phyloP scores from a whole-genome alignment of 1,140 invertebrate species.

The Meteorus sp. region DNA sequence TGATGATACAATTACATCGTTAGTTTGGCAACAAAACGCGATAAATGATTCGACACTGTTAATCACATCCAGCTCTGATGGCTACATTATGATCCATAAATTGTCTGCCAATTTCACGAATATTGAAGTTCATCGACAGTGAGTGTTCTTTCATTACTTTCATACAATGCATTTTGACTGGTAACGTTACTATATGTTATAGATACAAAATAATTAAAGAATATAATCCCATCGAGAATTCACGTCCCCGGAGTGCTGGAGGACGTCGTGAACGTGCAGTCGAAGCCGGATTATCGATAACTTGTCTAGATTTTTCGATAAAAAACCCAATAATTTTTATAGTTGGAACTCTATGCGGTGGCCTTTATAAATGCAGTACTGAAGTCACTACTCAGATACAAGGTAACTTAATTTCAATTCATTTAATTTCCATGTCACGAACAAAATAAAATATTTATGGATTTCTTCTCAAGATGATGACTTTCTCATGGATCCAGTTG shows the following conservation, averaged over 20 bases:
- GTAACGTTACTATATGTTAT: background rate
- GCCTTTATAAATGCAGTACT: slow-evolving; percentile 51
- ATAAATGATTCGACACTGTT: slow-evolving; percentile 44
- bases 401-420: slow-evolving; percentile 37
- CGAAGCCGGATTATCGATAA: slow-evolving; percentile 51
- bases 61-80: slow-evolving; percentile 48
- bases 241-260: slow-evolving; percentile 48
- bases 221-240: slow-evolving; percentile 51
- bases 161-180: background rate
- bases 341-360: slow-evolving; percentile 54
- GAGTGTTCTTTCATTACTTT: background rate
- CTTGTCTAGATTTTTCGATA: slow-evolving; percentile 51
- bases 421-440: background rate
- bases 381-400: slow-evolving; percentile 39
- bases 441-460: slow-evolving; percentile 3
- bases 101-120: slow-evolving; percentile 47
- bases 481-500: slow-evolving; percentile 49
- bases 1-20: slow-evolving; percentile 46
- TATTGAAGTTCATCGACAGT: slow-evolving; percentile 27
- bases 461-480: slow-evolving; percentile 38
- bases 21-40: slow-evolving; percentile 47
- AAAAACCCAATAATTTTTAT: slow-evolving; percentile 47
- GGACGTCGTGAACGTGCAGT: slow-evolving; percentile 48
- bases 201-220: slow-evolving; percentile 54
- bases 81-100: slow-evolving; percentile 50